A percentile compares a stretch with the other conserved stretches of the same genome.
These are phyloP conservation scores for Aphelenchoides bicaudatus DNA, from an alignment of 2,888 invertebrate genomes.

Conservation along the genomic window DNA sequence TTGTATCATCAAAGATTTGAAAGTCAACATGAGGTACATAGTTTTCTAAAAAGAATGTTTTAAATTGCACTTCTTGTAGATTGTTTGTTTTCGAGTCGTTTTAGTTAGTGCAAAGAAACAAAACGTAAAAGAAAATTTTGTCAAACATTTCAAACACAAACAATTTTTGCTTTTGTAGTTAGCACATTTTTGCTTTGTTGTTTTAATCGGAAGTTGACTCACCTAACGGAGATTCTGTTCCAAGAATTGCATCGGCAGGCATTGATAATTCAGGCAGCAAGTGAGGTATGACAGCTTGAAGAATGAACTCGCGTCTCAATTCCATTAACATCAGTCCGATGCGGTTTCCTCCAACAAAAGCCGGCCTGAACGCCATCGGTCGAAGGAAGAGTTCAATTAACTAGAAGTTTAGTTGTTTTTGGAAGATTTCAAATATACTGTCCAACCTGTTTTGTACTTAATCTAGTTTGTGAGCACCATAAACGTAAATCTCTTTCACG, in stretches of 20 bases:
- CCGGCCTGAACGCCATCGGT: conserved; percentile 56
- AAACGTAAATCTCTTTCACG: conserved; percentile 53
- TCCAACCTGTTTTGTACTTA: conserved; percentile 41
- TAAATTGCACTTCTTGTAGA: no score
- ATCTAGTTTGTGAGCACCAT: conserved; percentile 36
- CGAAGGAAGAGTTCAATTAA: conserved; percentile 48
- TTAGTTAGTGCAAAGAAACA: no score
- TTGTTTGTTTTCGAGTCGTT: no score
- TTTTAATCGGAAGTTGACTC: no score
- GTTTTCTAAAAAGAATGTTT: no score
- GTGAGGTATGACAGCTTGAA: conserved; percentile 45
- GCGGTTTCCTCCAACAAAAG: conserved; percentile 59
- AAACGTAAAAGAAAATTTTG: no score
- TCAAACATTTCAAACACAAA: no score
- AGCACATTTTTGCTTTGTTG: no score
- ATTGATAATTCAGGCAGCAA: conserved; percentile 50
- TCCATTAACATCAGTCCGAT: conserved; percentile 59
- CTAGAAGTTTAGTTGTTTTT: conserved; percentile 24
- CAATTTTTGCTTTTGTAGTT: no score
- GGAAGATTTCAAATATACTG: background rate
- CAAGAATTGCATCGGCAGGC: conserved; percentile 48
- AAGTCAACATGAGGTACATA: conserved; percentile 47
- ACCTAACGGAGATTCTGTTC: conserved; percentile 56
- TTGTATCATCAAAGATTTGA: conserved; percentile 41
- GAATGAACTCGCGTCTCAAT: conserved; percentile 53